Conservation (phyloP, 1,140 invertebrate genomes). For the Diachasma alloeum region DNA sequence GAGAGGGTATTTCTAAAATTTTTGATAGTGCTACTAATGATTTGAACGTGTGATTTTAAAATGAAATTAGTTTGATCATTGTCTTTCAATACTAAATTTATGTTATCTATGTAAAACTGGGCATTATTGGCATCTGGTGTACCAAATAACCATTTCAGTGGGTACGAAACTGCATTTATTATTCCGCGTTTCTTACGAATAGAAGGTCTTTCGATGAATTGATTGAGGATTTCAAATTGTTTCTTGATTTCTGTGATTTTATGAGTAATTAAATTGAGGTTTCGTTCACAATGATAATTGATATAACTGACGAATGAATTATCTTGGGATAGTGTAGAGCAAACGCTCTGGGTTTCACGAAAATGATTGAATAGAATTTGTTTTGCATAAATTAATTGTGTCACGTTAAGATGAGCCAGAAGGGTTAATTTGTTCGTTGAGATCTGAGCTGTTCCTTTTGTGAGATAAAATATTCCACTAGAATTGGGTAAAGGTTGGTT, state of each 20-base stretch:
- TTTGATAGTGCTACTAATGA: no score
- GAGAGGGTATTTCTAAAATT: constrained; percentile 29
- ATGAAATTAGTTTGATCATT: constrained; percentile 18
- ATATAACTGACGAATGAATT: not conserved
- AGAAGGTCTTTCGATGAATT: not conserved
- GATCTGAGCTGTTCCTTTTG: no score
- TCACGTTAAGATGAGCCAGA: no score
- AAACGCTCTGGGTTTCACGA: no score
- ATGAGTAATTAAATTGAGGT: not conserved
- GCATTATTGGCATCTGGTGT: constrained; percentile 39
- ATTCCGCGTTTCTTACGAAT: constrained; percentile 1
- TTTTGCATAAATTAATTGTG: no score
- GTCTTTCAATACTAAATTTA: constrained; percentile 25
- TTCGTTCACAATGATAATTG: not conserved
- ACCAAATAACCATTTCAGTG: constrained; percentile 49
- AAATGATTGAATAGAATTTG: no score
- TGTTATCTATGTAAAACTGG: constrained; percentile 35
- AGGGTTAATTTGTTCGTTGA: no score
- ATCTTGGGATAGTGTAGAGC: not conserved
- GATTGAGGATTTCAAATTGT: not conserved
- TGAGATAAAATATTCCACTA: no score
- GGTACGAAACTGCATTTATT: constrained; percentile 39
- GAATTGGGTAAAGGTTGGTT: no score
- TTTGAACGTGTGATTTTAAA: not conserved
- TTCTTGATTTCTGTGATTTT: not conserved